Base-by-base conservation (phyloP, 2,797 vertebrate species). In the Peromyscus melanophrys region DNA sequence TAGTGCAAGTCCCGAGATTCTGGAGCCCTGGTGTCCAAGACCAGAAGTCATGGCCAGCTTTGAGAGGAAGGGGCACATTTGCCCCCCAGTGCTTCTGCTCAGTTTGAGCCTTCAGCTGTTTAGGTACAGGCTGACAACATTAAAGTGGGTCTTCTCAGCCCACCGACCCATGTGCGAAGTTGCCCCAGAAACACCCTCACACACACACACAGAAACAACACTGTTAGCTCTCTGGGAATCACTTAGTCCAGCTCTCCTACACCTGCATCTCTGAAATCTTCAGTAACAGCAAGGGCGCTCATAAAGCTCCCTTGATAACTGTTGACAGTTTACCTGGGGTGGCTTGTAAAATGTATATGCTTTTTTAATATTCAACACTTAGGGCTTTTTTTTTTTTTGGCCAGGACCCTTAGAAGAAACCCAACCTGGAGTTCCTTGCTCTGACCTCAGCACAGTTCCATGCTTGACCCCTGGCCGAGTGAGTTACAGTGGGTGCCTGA, bases 221-320 rank as follows among this genome's bases (percentile, higher is more conserved):
- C 29, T 25, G 8, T 23, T n/a, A 25, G 49, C 69, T 69, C 1
- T 17, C 57, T 21, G 6, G 17, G 37, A 13, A 65, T 65, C 2
- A 0, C 16, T 59, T 17, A 25, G 29, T 34, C 82, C 57, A 76
- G 37, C 7, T 27, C 55, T 59, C 67, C 55, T 59, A 55, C 59
- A 37, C 43, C 40, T n/a, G n/a, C 9, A 19, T 37, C 37, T 80
- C 73, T 78, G 29, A 92, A 78, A n/a, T 2, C 17, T 46, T 89
- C 25, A 31, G 23, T 19, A 29, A 49, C 55, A 88, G 16, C 25
- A 55, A 59, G 21, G 19, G 0, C 65, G 0, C 43, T 80, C 14
- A 6, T 65, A 2, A 9, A n/a, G 55, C 23, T 34, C 0, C 0
- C 37, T 27, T 1, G 23, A 19, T 23, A 65, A 67, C 4, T 37